phyloP scores from a whole-genome alignment of 2,888 invertebrate species.

The Stegophylla sp. region DNA sequence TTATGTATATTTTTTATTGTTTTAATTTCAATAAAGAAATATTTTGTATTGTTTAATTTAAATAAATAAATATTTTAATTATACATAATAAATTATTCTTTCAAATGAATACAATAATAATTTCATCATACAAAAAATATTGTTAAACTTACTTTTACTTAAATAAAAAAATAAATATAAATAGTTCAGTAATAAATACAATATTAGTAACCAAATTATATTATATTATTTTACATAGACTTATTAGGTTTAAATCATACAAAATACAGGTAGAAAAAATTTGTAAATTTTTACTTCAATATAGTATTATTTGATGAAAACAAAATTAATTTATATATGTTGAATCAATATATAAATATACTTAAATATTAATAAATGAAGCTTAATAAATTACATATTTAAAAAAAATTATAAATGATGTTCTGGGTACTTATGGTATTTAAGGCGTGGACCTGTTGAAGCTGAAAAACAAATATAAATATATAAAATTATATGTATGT shows the following conservation, averaged over 20 bases:
- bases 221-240: neutral
- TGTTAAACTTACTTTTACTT: too few species aligned
- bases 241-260: neutral
- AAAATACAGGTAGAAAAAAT: neutral
- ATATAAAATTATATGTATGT: neutral
- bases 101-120: too few species aligned
- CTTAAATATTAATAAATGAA: neutral
- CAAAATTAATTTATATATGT: neutral
- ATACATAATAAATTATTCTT: too few species aligned
- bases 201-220: neutral
- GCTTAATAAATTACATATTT: constrained; percentile 5
- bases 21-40: constrained; percentile 16
- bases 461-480: constrained; percentile 37
- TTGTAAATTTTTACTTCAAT: neutral
- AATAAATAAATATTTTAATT: neutral
- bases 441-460: constrained; percentile 35
- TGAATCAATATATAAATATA: neutral
- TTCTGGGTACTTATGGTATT: constrained; percentile 46
- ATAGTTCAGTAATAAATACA: neutral
- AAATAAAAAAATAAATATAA: neutral
- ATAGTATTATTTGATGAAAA: neutral
- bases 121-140: neutral
- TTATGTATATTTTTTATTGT: neutral
- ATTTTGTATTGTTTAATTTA: neutral
- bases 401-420: neutral